Evolutionary conservation across 2,888 invertebrate species (phyloP), one percentile per base, ranked within the genome.

Genomic region (Drosophila conformis): DNA sequence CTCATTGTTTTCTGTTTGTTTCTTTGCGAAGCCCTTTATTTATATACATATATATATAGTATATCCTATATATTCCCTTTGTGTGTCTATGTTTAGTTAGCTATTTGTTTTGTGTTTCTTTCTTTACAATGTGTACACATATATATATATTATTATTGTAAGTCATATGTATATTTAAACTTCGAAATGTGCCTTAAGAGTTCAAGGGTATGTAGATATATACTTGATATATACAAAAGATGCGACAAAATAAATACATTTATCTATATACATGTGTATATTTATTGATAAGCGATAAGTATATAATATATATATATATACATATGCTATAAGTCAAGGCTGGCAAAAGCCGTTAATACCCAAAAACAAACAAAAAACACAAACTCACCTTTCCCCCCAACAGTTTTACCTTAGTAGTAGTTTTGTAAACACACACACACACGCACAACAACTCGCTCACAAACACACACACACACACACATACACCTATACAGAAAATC

Each of bases 131-230:
- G 64, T 62, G 57, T 51, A 69, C 79, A 74, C 68, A 75, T 54
- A 49, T 66, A 69, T 59, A 49, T 66, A 69, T 59, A 38, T 54
- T 69, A 63, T 74, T 72, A 72, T 63, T 69, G 60, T 83, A 76
- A 88, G 73, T 73, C 69, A 69, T 64, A 81, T 40, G 15, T 77
- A 48, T 71, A 58, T 68, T 65, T 35, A 71, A 76, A 77, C 76
- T 84, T 79, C 78, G 61, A 89, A 83, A 89, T 90, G 90, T 91
- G 88, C 88, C 90, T 83, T 87, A 90, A 90, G 77, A 82, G 76
- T 87, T 79, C 69, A 82, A 76, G 76, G 73, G 76, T 72, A 60
- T 59, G 63, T 61, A 53, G 38, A 60, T n/a, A 75, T 64, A 59
- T 70, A 70, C 40, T 53, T 57, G 52, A 59, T 58, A 76, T 49